Base-by-base conservation (phyloP, 2,113 vertebrate genomes). In the Calonectris borealis region DNA sequence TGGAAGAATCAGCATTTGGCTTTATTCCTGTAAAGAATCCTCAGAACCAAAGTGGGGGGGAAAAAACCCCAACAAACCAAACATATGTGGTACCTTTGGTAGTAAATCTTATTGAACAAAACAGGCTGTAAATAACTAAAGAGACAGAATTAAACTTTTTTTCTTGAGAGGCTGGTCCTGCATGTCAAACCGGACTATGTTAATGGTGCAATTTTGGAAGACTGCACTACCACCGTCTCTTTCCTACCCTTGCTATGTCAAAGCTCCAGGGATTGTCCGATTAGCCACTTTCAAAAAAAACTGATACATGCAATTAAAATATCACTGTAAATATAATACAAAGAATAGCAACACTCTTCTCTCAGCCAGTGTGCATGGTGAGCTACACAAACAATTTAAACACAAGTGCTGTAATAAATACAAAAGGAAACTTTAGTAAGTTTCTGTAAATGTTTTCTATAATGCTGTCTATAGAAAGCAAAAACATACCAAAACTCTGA, bases 51-150 rank as follows among this genome's bases (percentile, higher is more conserved):
- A 66, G 8, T 38, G 36, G 2, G 3, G 3, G 7, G 11, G 29
- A 5, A 8, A 83, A 26, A 17, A 3, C 12, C 10, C 9, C 0
- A 3, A 26, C 6, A 83, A 54, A 58, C 1, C 31, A 81, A 91
- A 80, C 4, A 25, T 32, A 44, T 27, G 10, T 49, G 8, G 7
- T 24, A 58, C n/a, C 11, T 77, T 72, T 77, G 11, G 16, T 78
- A 66, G 13, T 34, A 66, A 60, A 68, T 26, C 3, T 68, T 25
- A 65, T 19, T 61, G 48, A 75, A 24, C n/a, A 91, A 78, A 34
- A 5, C 54, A 88, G 44, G 3, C 27, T 80, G 5, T 90, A 44
- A 48, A 49, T 54, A 83, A 55, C 4, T 31, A 64, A 27, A 55
- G 48, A 46, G 20, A 32, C 1, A 83, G 20, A 86, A 75, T 52